Base-by-base conservation (phyloP, 1,140 invertebrate species). In the Drosophila suzukii region DNA sequence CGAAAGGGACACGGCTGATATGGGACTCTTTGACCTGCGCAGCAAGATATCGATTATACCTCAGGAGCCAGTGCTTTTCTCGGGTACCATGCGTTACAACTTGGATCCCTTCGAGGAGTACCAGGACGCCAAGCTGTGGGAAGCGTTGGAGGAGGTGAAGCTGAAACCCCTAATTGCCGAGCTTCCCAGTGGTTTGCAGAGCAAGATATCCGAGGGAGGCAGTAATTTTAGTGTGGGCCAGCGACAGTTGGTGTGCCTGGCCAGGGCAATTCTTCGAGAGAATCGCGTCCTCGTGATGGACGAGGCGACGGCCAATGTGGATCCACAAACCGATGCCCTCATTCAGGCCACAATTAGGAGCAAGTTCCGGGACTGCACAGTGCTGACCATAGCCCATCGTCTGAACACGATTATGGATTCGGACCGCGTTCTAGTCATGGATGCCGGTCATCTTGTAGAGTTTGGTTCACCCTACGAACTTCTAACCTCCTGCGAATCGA, bases 41-140 rank as follows among this genome's bases (percentile, higher is more conserved):
- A 93, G 94, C 10, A 94, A 94, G 65, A 95, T 98, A 17, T 94
- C 95, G 3, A 95, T 96, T 6, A 95, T 96, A 63, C 95, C 95
- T 12, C 95, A 96, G 90, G 95, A 96, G 83, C 95, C 95, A 0
- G 93, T 95, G 10, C 90, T 96, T 27, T 96, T 96, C 76, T 94
- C 93, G 20, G 95, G 95, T 24, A 94, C 93, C 39, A 80, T 92
- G 72, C 80, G 91, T 2, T 95, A 95, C 75, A 97, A 97, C 90
- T 93, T 97, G 41, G 97, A 97, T 93, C 96, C 97, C 7, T 97
- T 97, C 78, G 94, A 96, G 65, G 93, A 93, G 38, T 95, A 95
- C 80, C 93, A 92, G 24, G 97, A 98, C 84, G 93, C 94, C 92
- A 80, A 97, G 85, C 90, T 98, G 3, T 98, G 97, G 97, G 93